Conservation (phyloP, 2,797 vertebrate species). For the Phyllotis vaccarum region DNA sequence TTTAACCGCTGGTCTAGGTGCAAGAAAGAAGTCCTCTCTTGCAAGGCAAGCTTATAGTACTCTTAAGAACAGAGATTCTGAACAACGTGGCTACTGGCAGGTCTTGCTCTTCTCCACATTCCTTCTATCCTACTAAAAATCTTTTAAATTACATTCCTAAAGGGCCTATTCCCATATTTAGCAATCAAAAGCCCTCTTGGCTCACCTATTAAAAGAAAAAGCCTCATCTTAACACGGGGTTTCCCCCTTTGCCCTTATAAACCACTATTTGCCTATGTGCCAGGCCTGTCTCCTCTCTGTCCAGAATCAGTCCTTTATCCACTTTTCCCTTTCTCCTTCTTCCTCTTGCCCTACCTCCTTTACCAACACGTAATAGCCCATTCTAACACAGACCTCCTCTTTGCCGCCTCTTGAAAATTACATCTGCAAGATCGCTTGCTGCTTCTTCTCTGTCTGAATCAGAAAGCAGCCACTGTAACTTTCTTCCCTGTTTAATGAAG, state of each 20-base stretch:
- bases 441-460: too few relatives aligned
- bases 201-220: neutral
- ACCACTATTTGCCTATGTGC: neutral
- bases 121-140: neutral
- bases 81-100: neutral
- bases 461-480: too few relatives aligned
- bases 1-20: neutral
- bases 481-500: too few relatives aligned
- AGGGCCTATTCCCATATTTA: neutral
- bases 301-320: neutral
- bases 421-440: too few relatives aligned
- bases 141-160: neutral
- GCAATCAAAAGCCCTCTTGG: neutral
- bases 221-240: neutral
- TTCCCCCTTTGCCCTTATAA: neutral
- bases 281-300: neutral
- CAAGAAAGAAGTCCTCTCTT: neutral
- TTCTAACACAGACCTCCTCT: too few relatives aligned
- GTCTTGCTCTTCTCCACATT: neutral
- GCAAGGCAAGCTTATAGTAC: neutral
- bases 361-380: too few relatives aligned
- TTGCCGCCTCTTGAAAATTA: too few relatives aligned
- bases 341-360: too few relatives aligned
- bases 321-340: neutral
- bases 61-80: neutral